These are phyloP conservation scores for Actinopyga echinites DNA, from an alignment of 53 echinoderm and acorn worm genomes.

Conservation along the genomic window DNA sequence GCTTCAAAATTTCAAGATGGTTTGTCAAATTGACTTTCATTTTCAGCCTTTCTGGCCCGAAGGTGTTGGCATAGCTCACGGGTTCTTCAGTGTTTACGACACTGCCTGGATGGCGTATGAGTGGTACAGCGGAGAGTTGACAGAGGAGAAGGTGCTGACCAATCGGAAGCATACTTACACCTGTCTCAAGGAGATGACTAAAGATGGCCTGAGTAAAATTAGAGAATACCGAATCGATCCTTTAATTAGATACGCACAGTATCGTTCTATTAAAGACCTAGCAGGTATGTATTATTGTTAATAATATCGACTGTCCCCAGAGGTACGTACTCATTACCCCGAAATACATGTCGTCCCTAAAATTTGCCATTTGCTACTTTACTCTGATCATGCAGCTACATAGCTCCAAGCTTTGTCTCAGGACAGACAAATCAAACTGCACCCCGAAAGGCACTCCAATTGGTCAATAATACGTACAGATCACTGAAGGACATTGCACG, in stretches of 20 bases:
- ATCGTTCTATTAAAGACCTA: background rate
- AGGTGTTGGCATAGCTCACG: constrained; percentile 28
- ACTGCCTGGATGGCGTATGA: constrained; percentile 24
- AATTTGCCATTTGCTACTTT: too few relatives aligned
- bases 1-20: too few relatives aligned
- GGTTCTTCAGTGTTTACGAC: constrained; percentile 22
- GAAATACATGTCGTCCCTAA: too few relatives aligned
- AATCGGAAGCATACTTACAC: constrained; percentile 12
- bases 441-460: too few relatives aligned
- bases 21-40: too few relatives aligned
- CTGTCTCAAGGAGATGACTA: constrained; percentile 1
- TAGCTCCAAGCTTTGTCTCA: too few relatives aligned
- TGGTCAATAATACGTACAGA: too few relatives aligned
- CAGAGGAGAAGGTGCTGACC: background rate
- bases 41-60: constrained; percentile 34
- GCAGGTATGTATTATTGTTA: background rate
- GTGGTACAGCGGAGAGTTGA: background rate
- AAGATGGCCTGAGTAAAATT: background rate
- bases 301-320: too few relatives aligned
- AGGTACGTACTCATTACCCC: too few relatives aligned
- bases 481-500: too few relatives aligned
- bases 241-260: constrained; percentile 12
- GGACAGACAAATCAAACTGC: too few relatives aligned
- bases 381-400: too few relatives aligned
- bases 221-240: constrained; percentile 19